Conservation (phyloP, 2,797 vertebrate species). For the Paedocypris micromegethes region DNA sequence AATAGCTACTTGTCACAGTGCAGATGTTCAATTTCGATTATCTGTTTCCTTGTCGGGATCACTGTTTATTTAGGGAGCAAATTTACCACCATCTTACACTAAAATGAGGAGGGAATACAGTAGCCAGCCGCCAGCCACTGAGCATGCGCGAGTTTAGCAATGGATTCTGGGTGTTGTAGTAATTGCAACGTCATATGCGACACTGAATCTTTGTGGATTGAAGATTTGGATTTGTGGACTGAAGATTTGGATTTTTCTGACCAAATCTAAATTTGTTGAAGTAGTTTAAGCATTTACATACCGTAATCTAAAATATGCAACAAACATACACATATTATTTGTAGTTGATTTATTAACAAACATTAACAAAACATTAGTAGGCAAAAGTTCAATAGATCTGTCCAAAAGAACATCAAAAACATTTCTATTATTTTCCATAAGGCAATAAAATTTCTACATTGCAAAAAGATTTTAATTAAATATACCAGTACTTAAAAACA, state of each 20-base stretch:
- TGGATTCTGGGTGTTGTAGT: slow-evolving; percentile 63
- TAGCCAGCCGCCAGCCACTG: slow-evolving; percentile 60
- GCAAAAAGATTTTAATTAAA: neutral
- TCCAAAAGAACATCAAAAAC: neutral
- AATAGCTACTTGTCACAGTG: slow-evolving; percentile 56
- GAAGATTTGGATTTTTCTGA: too few relatives aligned
- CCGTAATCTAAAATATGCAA: neutral
- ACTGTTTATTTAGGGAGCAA: slow-evolving; percentile 71
- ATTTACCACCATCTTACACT: slow-evolving; percentile 82
- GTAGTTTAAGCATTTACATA: neutral
- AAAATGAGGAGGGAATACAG: slow-evolving; percentile 73
- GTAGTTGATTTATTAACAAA: too few relatives aligned
- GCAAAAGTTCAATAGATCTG: too few relatives aligned
- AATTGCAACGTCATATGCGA: neutral
- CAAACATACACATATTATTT: too few relatives aligned
- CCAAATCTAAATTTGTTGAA: too few relatives aligned
- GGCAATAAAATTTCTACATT: neutral
- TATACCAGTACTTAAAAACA: neutral
- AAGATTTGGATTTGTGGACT: too few relatives aligned
- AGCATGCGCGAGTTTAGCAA: slow-evolving; percentile 60
- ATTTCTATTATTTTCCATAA: neutral
- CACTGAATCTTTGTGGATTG: too few relatives aligned
- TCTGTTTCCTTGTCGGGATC: slow-evolving; percentile 60
- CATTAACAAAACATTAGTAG: neutral
- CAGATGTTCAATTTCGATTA: slow-evolving; percentile 57